Percentiles rank a stretch among this genome's conserved stretches.
These are phyloP conservation scores for Erpetoichthys calabaricus DNA, from an alignment of 2,797 vertebrate species.

Conservation along the genomic window DNA sequence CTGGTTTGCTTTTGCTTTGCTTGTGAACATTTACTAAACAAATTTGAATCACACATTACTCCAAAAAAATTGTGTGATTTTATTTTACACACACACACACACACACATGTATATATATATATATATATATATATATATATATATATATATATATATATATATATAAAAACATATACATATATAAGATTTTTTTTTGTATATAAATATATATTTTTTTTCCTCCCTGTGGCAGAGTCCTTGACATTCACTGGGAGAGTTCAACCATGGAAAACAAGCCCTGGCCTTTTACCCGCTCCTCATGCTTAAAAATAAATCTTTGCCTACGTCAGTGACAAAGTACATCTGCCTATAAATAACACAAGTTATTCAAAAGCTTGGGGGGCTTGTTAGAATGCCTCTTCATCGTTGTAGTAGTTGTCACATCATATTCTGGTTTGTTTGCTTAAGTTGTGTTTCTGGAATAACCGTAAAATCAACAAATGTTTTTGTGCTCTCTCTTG, in stretches of 20 bases:
- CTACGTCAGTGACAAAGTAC: conserved; percentile 29
- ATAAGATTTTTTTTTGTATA: background rate
- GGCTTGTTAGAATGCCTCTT: no score
- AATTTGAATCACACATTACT: no score
- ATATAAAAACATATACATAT: no score
- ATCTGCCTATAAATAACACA: conserved; percentile 25
- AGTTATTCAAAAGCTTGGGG: conserved; percentile 11
- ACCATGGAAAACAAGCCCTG: conserved; percentile 18
- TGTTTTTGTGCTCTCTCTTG: no score
- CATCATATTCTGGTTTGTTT: no score
- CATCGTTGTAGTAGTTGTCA: no score
- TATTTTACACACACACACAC: background rate
- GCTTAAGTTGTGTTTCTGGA: no score
- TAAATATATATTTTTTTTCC: background rate
- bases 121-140: background rate
- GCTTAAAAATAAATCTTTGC: conserved; percentile 24
- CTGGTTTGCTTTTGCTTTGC: no score
- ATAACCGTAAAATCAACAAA: no score
- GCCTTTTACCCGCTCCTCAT: conserved; percentile 12
- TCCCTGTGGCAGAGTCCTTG: conserved; percentile 21
- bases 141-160: background rate
- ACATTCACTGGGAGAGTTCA: conserved; percentile 29
- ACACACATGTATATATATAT: no score
- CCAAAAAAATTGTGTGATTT: no score
- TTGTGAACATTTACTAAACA: no score